Percentiles rank a stretch among this genome's conserved stretches.
phyloP scores from a whole-genome alignment of 2,113 vertebrate genomes.

The Panthera leo region DNA sequence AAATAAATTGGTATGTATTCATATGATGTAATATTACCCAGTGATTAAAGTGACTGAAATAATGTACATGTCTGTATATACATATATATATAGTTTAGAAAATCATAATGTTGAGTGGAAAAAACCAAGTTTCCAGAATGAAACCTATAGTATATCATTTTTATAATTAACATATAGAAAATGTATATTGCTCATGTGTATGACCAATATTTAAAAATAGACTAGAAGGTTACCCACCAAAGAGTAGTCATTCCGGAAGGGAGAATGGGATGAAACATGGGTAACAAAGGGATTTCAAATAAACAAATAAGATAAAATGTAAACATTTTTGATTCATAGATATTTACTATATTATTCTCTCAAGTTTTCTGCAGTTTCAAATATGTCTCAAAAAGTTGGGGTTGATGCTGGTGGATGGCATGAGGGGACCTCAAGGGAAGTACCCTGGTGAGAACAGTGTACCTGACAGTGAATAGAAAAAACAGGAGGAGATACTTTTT shows the following conservation, averaged over 20 bases:
- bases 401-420: background rate
- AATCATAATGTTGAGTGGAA: background rate
- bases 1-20: background rate
- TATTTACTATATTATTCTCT: background rate
- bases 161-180: background rate
- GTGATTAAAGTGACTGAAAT: background rate
- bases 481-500: background rate
- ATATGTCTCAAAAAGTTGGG: background rate
- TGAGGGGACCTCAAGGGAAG: background rate
- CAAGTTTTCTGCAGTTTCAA: constrained; percentile 12
- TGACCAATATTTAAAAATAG: constrained; percentile 23
- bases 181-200: background rate
- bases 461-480: background rate
- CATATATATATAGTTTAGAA: background rate
- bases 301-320: background rate
- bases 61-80: background rate
- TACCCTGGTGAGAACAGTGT: background rate
- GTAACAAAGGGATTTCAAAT: background rate
- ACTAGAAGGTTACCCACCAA: background rate
- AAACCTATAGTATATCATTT: background rate
- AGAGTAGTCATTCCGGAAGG: background rate
- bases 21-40: background rate
- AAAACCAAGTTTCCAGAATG: background rate
- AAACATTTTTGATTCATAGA: background rate
- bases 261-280: background rate